These are phyloP conservation scores for Malthinus flaveolus DNA, from an alignment of 2,888 invertebrate species.

Conservation along the genomic window DNA sequence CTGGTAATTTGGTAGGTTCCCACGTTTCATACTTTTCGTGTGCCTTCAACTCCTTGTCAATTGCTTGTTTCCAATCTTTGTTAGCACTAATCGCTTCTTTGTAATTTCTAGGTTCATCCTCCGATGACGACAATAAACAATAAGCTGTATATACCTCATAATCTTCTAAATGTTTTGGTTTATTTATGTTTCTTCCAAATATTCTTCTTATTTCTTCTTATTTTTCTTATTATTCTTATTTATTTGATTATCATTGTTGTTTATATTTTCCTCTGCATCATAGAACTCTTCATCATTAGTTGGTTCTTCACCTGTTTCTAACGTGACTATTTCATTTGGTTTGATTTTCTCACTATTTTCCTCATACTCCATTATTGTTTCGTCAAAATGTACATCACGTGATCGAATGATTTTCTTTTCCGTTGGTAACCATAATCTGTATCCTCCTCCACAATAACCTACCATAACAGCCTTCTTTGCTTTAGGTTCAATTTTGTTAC, in stretches of 20 bases:
- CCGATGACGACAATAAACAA: constrained; percentile 19
- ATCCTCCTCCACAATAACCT: constrained; percentile 34
- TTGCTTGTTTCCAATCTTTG: constrained; percentile 29
- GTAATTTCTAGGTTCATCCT: constrained; percentile 7
- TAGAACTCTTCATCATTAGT: no score
- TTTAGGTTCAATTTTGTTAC: constrained; percentile 32
- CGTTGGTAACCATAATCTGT: constrained; percentile 31
- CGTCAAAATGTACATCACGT: constrained; percentile 7
- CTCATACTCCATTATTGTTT: neutral
- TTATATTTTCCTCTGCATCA: no score
- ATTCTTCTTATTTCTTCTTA: no score
- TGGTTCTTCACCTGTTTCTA: constrained; percentile 10
- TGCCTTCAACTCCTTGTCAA: constrained; percentile 30
- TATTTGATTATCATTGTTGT: constrained; percentile 9
- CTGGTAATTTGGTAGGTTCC: constrained; percentile 21
- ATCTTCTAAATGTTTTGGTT: constrained; percentile 6
- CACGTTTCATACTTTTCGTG: constrained; percentile 28
- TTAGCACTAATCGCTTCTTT: constrained; percentile 10
- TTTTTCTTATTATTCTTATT: no score
- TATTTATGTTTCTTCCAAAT: constrained; percentile 6
- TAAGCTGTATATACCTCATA: constrained; percentile 28
- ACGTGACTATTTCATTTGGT: constrained; percentile 11
- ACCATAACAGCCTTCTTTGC: constrained; percentile 33
- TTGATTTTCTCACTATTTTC: constrained; percentile 11
- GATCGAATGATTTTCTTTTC: neutral